These are phyloP conservation scores for Trichonephila inaurata DNA, from an alignment of 1,140 invertebrate genomes.

Conservation along the genomic window DNA sequence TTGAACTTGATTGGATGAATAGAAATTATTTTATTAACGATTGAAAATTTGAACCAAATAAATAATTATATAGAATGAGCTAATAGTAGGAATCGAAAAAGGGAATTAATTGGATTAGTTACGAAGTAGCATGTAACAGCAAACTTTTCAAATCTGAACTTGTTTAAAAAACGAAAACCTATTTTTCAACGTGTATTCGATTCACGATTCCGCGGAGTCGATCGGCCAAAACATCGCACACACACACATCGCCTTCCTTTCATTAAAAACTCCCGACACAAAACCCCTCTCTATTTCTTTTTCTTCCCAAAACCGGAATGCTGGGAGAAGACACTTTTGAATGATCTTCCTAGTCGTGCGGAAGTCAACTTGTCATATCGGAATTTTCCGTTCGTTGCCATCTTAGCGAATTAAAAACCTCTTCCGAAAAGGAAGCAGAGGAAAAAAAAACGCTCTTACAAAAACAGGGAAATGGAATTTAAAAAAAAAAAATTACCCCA, in stretches of 20 bases:
- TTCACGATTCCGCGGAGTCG: no score
- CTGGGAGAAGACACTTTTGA: background rate
- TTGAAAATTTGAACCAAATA: no score
- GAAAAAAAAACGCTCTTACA: background rate
- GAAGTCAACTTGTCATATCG: conserved; percentile 57
- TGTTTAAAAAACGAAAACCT: no score
- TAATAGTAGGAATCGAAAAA: no score
- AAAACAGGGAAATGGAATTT: background rate
- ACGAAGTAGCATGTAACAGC: no score
- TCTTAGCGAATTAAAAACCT: conserved; percentile 33
- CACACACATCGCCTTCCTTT: no score
- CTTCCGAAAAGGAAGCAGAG: background rate
- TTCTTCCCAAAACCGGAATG: background rate
- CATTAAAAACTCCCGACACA: background rate
- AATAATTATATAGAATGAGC: no score
- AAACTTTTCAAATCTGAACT: background rate
- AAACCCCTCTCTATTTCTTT: background rate
- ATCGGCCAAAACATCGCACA: no score
- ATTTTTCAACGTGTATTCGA: no score
- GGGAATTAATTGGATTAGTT: no score
- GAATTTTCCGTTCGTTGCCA: conserved; percentile 32
- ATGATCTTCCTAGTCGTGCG: background rate
- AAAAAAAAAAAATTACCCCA: background rate
- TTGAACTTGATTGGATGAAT: no score
- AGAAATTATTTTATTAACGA: no score